A percentile compares a stretch with the other conserved stretches of the same genome.
These are phyloP conservation scores for Campoplex capitator DNA, from an alignment of 2,888 invertebrate species.

Conservation along the genomic window DNA sequence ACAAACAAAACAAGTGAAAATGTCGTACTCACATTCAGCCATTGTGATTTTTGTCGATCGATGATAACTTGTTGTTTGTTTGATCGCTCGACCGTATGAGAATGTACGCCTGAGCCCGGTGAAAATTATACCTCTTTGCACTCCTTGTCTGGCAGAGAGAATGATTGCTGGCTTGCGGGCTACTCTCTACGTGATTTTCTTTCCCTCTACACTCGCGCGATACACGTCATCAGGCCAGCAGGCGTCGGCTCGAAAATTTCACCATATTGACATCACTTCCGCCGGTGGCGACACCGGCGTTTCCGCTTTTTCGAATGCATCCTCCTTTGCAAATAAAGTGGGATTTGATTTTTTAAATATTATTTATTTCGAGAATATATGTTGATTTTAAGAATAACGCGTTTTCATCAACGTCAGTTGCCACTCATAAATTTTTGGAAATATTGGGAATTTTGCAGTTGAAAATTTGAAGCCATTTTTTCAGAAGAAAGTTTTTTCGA, in stretches of 20 bases:
- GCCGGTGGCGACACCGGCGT: slow-evolving; percentile 55
- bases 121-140: slow-evolving; percentile 13
- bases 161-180: slow-evolving; percentile 26
- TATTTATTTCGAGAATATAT: background rate
- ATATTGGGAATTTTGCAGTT: too few species aligned
- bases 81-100: slow-evolving; percentile 23
- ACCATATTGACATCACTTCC: slow-evolving; percentile 32
- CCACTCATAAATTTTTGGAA: too few species aligned
- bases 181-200: background rate
- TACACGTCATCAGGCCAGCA: slow-evolving; percentile 39
- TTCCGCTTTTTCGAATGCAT: slow-evolving; percentile 52
- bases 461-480: too few species aligned
- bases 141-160: slow-evolving; percentile 16
- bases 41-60: slow-evolving; percentile 40
- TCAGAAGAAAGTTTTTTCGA: too few species aligned
- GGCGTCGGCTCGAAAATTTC: slow-evolving; percentile 62
- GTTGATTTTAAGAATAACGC: too few species aligned
- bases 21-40: slow-evolving; percentile 59
- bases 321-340: background rate
- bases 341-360: background rate
- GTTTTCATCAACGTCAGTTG: too few species aligned
- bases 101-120: slow-evolving; percentile 1
- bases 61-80: slow-evolving; percentile 33
- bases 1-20: background rate
- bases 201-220: slow-evolving; percentile 3